Evolutionary conservation across 2,888 invertebrate genomes (phyloP), one percentile per base, ranked within the genome.

Genomic region (Lithophane socia): DNA sequence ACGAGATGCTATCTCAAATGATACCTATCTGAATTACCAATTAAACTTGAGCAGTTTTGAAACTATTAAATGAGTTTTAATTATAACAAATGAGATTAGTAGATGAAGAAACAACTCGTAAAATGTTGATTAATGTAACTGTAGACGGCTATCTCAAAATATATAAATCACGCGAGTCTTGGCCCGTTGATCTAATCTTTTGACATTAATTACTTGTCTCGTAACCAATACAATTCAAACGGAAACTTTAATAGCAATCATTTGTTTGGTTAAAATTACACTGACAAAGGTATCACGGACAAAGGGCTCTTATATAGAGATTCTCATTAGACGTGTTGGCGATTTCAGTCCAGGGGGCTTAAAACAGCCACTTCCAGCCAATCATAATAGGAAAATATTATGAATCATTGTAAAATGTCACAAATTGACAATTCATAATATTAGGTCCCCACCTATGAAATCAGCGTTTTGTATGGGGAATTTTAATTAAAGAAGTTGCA

Each of bases 121-220:
- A 80, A 84, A 80, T 16, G 29, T 37, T 74, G 68, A 83, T 77
- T 75, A 84, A 77, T 70, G 42, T 47, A 47, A 13, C 18, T 73
- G 29, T 64, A 77, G 66, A 72, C 37, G 49, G 63, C 37, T 56
- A 21, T 75, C 60, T 37, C 29, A 78, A 52, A 64, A 79, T 67
- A 72, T 1, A 77, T 85, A 74, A 82, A 80, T 85, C 68, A 79
- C 58, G 1, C 24, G 10, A 12, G 47, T 44, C 12, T 71, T 64
- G 73, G 37, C 44, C 73, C n/a, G 18, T 18, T 72, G 77, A 72
- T 77, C 54, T 75, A 69, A 82, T 85, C 75, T 66, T 73, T 71
- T 68, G 82, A 77, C 71, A 77, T 75, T 74, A 24, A 85, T 80
- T 63, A 66, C 74, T 67, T 65, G 75, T 75, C 83, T 77, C 63